phyloP scores from a whole-genome alignment of 2,888 invertebrate species.

The Chaetogeoica ovagalla region DNA sequence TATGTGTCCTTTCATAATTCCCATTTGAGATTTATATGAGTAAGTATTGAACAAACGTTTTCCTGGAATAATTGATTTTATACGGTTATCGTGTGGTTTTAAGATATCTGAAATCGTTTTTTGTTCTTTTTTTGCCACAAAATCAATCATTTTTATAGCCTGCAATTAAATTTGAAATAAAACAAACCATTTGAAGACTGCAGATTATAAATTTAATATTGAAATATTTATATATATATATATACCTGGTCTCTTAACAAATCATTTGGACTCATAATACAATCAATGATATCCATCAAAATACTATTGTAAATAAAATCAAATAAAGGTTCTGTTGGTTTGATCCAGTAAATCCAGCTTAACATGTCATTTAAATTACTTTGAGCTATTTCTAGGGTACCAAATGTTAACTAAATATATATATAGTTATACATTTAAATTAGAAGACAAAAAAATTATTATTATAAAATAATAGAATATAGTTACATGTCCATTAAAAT shows the following conservation, averaged over 20 bases:
- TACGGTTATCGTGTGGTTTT: neutral
- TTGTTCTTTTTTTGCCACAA: conserved; percentile 7
- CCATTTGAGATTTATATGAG: conserved; percentile 38
- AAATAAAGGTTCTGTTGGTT: neutral
- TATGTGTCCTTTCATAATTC: conserved; percentile 45
- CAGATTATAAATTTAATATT: neutral
- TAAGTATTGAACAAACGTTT: conserved; percentile 20
- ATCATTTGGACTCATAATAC: conserved; percentile 29
- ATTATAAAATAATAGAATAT: neutral
- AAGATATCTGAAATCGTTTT: conserved; percentile 2
- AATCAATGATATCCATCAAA: conserved; percentile 4
- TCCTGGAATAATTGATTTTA: conserved; percentile 27
- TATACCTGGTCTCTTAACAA: conserved; percentile 29
- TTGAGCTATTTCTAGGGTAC: conserved; percentile 15
- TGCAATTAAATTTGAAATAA: neutral
- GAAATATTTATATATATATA: neutral
- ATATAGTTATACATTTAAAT: neutral
- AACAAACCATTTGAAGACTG: neutral
- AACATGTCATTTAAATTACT: conserved; percentile 17
- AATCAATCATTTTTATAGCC: conserved; percentile 14
- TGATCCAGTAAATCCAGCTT: conserved; percentile 15
- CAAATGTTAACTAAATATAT: conserved; percentile 39
- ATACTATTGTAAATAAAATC: neutral
- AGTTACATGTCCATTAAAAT: conserved; percentile 19
- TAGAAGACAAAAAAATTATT: neutral